Evolutionary conservation across 2,797 vertebrate species (phyloP), one percentile per base, ranked within the genome.

Genomic region (Melanotaenia nigrans): DNA sequence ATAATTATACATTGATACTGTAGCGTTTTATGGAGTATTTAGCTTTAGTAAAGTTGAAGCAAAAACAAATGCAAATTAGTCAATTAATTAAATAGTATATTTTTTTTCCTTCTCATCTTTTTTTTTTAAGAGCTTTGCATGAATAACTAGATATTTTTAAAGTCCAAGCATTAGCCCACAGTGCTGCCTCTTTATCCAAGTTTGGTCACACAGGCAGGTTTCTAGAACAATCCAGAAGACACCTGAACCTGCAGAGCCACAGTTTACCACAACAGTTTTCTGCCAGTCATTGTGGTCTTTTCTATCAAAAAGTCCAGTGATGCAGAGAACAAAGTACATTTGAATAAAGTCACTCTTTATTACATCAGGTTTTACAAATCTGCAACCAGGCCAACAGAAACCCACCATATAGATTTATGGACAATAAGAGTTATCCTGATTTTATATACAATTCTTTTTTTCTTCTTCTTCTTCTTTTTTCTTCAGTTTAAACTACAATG

Each of bases 341-440:
- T 83, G 65, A 84, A 71, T 81, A 82, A 82, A 85, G 72, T 55
- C 73, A 81, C 38, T 80, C 55, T 92, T 93, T 92, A 93, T 91
- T 93, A 82, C 56, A 84, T 81, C 65, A 87, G 80, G 73, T 81
- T 81, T 85, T 87, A 88, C 79, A 90, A 89, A 89, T 90, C 73
- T 85, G 73, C 30, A 78, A 71, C 42, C 5, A 14, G 42, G 65
- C 51, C 65, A n/a, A 76, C 55, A 68, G 54, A 71, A 63, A 81
- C 47, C 70, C 73, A 80, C 40, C 42, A 63, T 75, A 73, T 62
- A 75, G 71, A 87, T 70, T 16, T 49, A 79, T 47, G 78, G 55
- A 85, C 83, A 85, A 36, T 45, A 76, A 69, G 54, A 81, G 60
- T 73, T 58, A 78, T 73, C 73, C 71, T 78, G 66, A 82, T 72